Base-by-base conservation (phyloP, 1,140 invertebrate species). In the Heliconius eleuchia region DNA sequence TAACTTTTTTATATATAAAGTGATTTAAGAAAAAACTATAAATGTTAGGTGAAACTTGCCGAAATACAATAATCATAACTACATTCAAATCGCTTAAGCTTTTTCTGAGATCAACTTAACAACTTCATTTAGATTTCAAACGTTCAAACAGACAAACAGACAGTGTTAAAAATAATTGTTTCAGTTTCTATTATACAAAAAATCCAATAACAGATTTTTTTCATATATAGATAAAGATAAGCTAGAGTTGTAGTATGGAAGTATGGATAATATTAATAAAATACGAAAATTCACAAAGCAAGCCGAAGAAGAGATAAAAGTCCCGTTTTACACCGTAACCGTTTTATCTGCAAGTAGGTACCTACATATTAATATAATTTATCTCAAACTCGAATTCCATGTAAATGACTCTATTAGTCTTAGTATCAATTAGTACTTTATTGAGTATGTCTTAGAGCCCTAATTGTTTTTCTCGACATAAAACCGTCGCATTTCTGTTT, bases 361-460 rank as follows among this genome's bases (percentile, higher is more conserved):
- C 42, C 13, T 1, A 70, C 55, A 50, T 76, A 71, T 71, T 71
- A 71, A 76, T 71, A 46, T 23, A 70, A 30, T 18, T 23, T 71
- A 76, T 71, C 74, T 76, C 8, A 27, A 66, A 37, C 27, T 27
- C 55, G 18, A 60, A 66, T 13, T 30, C 34, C 73, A 34, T 74
- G 37, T 66, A n/a, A 42, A 19, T 46, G 66, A 39, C 39, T 60
- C 46, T 66, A 46, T 76, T 27, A 71, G 39, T 50, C 60, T 16
- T 30, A 37, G 3, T 34, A 76, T 60, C 60, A 76, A 76, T 76
- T 76, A 75, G 60, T 66, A 60, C 55, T 75, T 75, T 75, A 76
- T 71, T n/a, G 46, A 66, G 39, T 2, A 37, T 70, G 30, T 37
- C 60, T 76, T 75, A 76, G 23, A 70, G 23, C 55, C 18, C 50